These are phyloP conservation scores for Drosophila oshimai DNA, from an alignment of 1,140 invertebrate species.

Conservation along the genomic window DNA sequence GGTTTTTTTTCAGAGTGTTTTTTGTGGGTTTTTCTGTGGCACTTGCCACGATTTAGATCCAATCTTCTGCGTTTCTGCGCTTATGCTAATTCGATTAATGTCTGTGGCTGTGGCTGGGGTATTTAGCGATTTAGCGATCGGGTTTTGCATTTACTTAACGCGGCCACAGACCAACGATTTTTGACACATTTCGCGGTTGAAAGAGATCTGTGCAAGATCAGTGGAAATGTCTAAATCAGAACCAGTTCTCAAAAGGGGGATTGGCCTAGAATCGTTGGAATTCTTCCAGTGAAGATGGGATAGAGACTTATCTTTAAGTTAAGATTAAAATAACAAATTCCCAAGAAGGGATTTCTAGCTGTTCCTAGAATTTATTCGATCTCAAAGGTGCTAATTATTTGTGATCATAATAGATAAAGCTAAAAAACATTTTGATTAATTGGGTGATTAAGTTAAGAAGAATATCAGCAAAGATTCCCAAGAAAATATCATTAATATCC, in stretches of 20 bases:
- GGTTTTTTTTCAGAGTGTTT: conserved; percentile 36
- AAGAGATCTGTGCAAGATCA: conserved; percentile 7
- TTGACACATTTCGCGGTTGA: conserved; percentile 34
- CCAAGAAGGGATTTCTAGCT: not conserved
- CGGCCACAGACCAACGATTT: conserved; percentile 25
- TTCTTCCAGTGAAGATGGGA: not conserved
- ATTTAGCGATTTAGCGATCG: conserved; percentile 38
- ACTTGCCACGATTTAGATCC: conserved; percentile 16
- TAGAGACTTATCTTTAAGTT: not conserved
- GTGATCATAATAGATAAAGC: not conserved
- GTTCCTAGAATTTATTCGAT: not conserved
- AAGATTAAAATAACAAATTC: not conserved
- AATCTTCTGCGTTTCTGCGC: conserved; percentile 21
- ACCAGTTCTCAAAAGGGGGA: conserved; percentile 16
- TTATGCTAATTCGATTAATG: conserved; percentile 68
- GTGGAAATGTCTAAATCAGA: not conserved
- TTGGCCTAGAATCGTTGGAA: conserved; percentile 10
- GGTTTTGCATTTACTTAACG: conserved; percentile 62
- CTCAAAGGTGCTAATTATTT: no score
- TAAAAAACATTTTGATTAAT: not conserved
- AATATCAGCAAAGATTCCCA: not conserved
- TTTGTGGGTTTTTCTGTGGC: conserved; percentile 19
- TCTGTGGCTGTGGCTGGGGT: conserved; percentile 34
- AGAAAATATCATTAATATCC: not conserved
- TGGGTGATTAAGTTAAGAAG: conserved; percentile 1